Conservation (phyloP, 2,888 invertebrate species). For the Eupelmus urozonus region DNA sequence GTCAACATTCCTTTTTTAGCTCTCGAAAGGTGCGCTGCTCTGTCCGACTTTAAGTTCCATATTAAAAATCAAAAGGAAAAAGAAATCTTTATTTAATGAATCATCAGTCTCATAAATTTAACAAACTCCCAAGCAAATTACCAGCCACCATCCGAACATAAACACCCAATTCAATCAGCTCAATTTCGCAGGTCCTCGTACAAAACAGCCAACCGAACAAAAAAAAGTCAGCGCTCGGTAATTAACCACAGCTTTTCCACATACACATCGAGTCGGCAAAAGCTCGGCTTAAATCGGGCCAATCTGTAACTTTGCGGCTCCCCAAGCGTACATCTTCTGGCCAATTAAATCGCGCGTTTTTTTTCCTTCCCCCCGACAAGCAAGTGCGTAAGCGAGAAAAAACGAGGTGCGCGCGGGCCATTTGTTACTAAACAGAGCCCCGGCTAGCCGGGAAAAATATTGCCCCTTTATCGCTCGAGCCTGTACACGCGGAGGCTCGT, state of each 20-base stretch:
- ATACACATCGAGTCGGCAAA: no score
- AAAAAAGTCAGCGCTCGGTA: background rate
- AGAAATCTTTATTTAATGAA: no score
- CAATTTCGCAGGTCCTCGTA: no score
- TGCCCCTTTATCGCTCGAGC: no score
- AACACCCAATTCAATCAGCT: background rate
- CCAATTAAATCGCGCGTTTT: slow-evolving; percentile 6
- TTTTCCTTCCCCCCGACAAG: no score
- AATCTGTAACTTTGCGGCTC: background rate
- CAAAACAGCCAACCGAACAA: background rate
- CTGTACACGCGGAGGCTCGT: no score
- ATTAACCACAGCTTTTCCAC: background rate
- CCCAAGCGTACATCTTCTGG: background rate
- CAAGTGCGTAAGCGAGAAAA: background rate
- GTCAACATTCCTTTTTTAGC: no score
- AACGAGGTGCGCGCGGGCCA: background rate
- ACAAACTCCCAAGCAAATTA: background rate
- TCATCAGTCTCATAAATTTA: background rate
- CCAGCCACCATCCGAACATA: background rate
- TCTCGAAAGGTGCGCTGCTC: no score
- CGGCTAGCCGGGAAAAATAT: no score
- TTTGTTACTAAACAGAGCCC: slow-evolving; percentile 38
- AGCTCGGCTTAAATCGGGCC: no score
- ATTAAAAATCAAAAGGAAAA: background rate
- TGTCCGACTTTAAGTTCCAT: no score